Percentiles rank a stretch among this genome's conserved stretches.
These are phyloP conservation scores for Hiodon tergisus DNA, from an alignment of 2,113 vertebrate species.

Conservation along the genomic window DNA sequence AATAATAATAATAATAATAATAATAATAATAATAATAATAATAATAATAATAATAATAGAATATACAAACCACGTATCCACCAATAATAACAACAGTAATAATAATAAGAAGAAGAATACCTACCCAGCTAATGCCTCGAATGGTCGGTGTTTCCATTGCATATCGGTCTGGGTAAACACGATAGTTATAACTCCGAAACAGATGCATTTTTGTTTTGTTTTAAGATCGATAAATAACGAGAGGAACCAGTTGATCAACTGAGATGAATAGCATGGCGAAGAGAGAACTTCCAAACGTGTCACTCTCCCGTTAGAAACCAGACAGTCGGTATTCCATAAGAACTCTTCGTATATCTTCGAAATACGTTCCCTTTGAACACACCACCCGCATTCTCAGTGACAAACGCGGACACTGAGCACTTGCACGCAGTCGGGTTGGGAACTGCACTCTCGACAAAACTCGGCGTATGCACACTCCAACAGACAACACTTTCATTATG, in stretches of 20 bases:
- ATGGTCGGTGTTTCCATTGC: constrained; percentile 58
- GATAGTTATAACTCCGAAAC: constrained; percentile 81
- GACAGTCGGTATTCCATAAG: constrained; percentile 2
- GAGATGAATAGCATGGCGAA: constrained; percentile 26
- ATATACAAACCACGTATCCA: constrained; percentile 47
- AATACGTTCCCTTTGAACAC: neutral
- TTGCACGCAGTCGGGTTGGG: neutral
- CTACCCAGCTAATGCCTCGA: constrained; percentile 84
- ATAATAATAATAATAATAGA: neutral
- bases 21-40: constrained; percentile 7
- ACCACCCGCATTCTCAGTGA: neutral
- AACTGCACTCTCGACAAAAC: constrained; percentile 4
- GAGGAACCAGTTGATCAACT: constrained; percentile 31
- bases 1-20: constrained; percentile 31
- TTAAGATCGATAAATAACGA: constrained; percentile 24
- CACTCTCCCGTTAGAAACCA: constrained; percentile 2
- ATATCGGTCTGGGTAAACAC: constrained; percentile 69
- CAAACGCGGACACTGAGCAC: neutral
- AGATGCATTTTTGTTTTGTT: constrained; percentile 70
- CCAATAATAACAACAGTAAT: neutral
- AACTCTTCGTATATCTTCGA: constrained; percentile 12
- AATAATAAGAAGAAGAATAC: constrained; percentile 23
- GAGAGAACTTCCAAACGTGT: constrained; percentile 24
- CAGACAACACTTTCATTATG: neutral
- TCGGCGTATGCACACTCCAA: neutral